Conservation (phyloP, 2,113 vertebrate genomes). For the Strix uralensis region DNA sequence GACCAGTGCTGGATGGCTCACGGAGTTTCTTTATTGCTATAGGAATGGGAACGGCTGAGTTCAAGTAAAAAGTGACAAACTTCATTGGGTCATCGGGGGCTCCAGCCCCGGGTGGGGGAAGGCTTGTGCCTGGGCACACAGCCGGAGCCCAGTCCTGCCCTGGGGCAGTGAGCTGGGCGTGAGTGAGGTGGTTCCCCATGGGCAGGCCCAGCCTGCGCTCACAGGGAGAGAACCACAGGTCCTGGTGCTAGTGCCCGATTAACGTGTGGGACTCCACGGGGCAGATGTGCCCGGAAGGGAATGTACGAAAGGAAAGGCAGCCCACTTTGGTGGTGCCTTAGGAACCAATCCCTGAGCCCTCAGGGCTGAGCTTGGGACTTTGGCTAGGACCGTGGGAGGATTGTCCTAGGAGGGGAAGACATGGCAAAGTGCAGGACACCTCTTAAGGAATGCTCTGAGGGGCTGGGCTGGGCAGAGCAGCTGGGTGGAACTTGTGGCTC, state of each 20-base stretch:
- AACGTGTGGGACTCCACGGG: not conserved
- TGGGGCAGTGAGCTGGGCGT: not conserved
- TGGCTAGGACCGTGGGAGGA: not conserved
- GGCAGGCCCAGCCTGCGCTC: not conserved
- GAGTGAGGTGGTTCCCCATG: not conserved
- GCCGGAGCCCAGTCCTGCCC: not conserved
- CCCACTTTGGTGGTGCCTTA: not conserved
- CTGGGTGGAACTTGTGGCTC: accelerated
- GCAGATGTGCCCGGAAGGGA: not conserved
- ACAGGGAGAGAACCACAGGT: not conserved
- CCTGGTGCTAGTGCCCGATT: not conserved
- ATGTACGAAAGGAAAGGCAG: not conserved
- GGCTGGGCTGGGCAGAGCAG: not conserved
- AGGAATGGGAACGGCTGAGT: not conserved
- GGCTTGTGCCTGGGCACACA: not conserved
- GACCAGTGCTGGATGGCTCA: not conserved
- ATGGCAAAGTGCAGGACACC: not conserved
- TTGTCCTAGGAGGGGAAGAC: not conserved
- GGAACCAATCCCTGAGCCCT: not conserved
- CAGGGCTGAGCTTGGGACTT: not conserved
- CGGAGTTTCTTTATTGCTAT: slow-evolving; percentile 55
- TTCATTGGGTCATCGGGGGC: not conserved
- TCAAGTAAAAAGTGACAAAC: not conserved
- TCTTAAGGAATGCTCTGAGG: not conserved
- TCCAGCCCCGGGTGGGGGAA: not conserved